Evolutionary conservation across 92 coral and sea anemone genomes (phyloP).

Genomic region (Chrysogorgia sp.): DNA sequence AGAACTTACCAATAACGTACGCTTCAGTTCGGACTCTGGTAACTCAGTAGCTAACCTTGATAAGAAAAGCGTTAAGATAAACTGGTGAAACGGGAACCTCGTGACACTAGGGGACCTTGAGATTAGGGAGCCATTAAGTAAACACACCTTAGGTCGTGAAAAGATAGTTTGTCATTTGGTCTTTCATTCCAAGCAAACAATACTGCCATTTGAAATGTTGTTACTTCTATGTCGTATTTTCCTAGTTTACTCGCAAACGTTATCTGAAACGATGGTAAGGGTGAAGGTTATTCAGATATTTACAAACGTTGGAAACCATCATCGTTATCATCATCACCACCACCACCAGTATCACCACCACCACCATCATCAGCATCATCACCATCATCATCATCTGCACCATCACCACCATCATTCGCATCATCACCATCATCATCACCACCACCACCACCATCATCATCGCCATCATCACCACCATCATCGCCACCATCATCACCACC

Average conservation of each 20-base stretch:
- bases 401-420: neutral
- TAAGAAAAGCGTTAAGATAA: neutral
- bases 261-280: conserved; percentile 53
- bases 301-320: neutral
- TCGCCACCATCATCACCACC: neutral
- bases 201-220: conserved; percentile 97
- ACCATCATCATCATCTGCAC: neutral
- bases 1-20: conserved; percentile 86
- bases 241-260: conserved; percentile 86
- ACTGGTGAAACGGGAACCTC: too few species aligned
- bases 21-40: conserved; percentile 89
- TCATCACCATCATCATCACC: conserved; percentile 1
- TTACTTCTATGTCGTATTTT: conserved; percentile 90
- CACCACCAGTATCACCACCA: too few species aligned
- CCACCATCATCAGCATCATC: too few species aligned
- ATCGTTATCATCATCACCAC: too few species aligned
- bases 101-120: neutral
- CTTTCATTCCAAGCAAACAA: conserved; percentile 95
- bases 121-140: neutral
- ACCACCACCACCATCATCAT: neutral
- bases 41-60: conserved; percentile 87
- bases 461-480: neutral
- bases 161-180: conserved; percentile 78
- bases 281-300: neutral
- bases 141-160: conserved; percentile 81